phyloP scores from a whole-genome alignment of 2,888 invertebrate genomes.

The Sinopyrophorus schimmeli region DNA sequence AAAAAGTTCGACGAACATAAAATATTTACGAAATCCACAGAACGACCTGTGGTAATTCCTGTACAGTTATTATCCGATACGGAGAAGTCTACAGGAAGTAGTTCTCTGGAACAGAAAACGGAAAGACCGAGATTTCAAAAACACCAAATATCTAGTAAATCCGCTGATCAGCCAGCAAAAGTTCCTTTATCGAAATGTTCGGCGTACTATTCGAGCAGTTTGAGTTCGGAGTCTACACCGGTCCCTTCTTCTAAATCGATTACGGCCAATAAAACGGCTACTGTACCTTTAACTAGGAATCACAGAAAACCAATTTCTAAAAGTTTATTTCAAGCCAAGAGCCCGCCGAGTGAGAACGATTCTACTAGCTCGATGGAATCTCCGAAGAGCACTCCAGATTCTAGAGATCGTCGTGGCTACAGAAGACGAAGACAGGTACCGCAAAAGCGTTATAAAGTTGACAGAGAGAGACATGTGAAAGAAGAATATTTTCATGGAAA shows the following conservation, averaged over 20 bases:
- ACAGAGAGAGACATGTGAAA: conserved; percentile 54
- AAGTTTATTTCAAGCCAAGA: conserved; percentile 65
- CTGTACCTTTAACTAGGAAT: conserved; percentile 51
- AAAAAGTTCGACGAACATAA: conserved; percentile 33
- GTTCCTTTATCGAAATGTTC: conserved; percentile 68
- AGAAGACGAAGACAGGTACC: conserved; percentile 68
- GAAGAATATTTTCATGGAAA: conserved; percentile 53
- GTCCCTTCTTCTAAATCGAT: conserved; percentile 63
- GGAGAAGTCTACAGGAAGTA: conserved; percentile 57
- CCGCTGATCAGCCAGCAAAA: conserved; percentile 52
- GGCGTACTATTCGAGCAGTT: conserved; percentile 74
- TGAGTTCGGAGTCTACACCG: conserved; percentile 75
- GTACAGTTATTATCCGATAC: conserved; percentile 56
- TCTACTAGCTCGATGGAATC: conserved; percentile 75
- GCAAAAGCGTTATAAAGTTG: conserved; percentile 61
- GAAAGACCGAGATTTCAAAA: conserved; percentile 52
- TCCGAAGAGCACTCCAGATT: conserved; percentile 59
- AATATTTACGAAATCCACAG: conserved; percentile 58
- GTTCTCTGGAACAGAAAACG: conserved; percentile 56
- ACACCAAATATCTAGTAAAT: conserved; percentile 41
- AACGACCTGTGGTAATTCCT: conserved; percentile 59
- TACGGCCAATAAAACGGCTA: conserved; percentile 64
- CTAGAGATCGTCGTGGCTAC: conserved; percentile 65
- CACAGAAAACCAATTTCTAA: conserved; percentile 60
- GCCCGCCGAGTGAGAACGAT: conserved; percentile 75